These are phyloP conservation scores for Mechanitis mazaeus DNA, from an alignment of 2,888 invertebrate species.

Conservation along the genomic window DNA sequence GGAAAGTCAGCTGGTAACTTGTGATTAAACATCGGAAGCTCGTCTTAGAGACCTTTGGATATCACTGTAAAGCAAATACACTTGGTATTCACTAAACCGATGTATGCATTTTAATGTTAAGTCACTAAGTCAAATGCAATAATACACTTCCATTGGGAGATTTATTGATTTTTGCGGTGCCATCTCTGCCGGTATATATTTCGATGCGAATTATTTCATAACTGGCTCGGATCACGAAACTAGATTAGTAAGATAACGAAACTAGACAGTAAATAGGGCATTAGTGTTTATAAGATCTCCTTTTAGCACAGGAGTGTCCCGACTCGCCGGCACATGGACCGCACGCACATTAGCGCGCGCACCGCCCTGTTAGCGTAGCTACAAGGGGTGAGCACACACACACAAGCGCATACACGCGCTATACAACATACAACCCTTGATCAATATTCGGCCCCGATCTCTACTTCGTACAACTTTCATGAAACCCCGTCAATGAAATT, in stretches of 20 bases:
- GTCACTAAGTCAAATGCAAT: conserved; percentile 45
- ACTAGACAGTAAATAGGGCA: conserved; percentile 37
- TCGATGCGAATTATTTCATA: conserved; percentile 36
- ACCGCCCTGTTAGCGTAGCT: conserved; percentile 30
- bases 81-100: conserved; percentile 49
- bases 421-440: conserved; percentile 46
- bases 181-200: conserved; percentile 39
- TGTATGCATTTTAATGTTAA: conserved; percentile 40
- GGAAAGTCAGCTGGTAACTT: conserved; percentile 76
- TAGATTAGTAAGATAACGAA: conserved; percentile 26
- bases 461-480: conserved; percentile 54
- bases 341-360: conserved; percentile 42
- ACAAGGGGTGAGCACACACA: conserved; percentile 46
- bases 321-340: conserved; percentile 46
- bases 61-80: conserved; percentile 68
- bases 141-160: conserved; percentile 42
- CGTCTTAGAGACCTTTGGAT: conserved; percentile 43
- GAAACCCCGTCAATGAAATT: conserved; percentile 44
- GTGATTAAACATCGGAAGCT: conserved; percentile 74
- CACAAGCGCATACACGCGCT: conserved; percentile 28
- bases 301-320: conserved; percentile 40
- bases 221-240: conserved; percentile 27
- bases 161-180: conserved; percentile 65
- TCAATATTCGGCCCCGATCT: conserved; percentile 65
- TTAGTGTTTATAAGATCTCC: conserved; percentile 42